Conservation (phyloP, 2,888 invertebrate species). For the Athalia cordata region DNA sequence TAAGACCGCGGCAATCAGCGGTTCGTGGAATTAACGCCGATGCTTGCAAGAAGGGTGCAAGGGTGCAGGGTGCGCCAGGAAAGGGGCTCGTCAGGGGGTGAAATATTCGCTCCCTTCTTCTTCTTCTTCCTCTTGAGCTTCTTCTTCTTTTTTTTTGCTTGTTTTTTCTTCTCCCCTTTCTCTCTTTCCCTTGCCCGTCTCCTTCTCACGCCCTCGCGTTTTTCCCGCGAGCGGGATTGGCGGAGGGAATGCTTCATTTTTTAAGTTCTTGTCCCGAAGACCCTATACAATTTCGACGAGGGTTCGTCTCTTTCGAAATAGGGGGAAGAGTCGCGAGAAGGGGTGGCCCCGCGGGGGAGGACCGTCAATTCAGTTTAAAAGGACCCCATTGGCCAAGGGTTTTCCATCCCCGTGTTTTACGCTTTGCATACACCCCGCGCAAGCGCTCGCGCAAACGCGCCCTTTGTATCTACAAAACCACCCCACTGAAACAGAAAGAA, state of each 20-base stretch:
- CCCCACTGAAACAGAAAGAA: background rate
- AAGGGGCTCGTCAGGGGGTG: slow-evolving; percentile 16
- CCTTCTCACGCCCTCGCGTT: slow-evolving; percentile 27
- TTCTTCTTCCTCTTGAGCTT: background rate
- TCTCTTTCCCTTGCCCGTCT: background rate
- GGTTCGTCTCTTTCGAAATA: slow-evolving; percentile 46
- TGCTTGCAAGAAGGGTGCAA: slow-evolving; percentile 34
- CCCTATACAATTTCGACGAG: slow-evolving; percentile 61
- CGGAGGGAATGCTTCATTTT: slow-evolving; percentile 69
- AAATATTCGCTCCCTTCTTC: background rate
- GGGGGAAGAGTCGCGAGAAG: slow-evolving; percentile 45
- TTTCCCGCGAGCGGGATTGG: slow-evolving; percentile 60
- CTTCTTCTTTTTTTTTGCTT: background rate
- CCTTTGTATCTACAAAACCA: slow-evolving; percentile 8
- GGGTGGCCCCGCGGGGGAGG: slow-evolving; percentile 51
- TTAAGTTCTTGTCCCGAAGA: slow-evolving; percentile 60
- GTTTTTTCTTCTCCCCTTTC: background rate
- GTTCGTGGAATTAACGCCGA: slow-evolving; percentile 62
- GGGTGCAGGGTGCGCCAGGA: background rate
- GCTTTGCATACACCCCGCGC: slow-evolving; percentile 66
- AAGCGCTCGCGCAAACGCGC: slow-evolving; percentile 54
- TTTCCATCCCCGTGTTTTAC: slow-evolving; percentile 36
- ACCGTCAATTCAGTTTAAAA: slow-evolving; percentile 58
- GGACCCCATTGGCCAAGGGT: slow-evolving; percentile 58
- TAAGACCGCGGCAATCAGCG: slow-evolving; percentile 61